A percentile compares a stretch with the other conserved stretches of the same genome.
Conservation (phyloP, 2,797 vertebrate species). For the Telmatherina bonti region DNA sequence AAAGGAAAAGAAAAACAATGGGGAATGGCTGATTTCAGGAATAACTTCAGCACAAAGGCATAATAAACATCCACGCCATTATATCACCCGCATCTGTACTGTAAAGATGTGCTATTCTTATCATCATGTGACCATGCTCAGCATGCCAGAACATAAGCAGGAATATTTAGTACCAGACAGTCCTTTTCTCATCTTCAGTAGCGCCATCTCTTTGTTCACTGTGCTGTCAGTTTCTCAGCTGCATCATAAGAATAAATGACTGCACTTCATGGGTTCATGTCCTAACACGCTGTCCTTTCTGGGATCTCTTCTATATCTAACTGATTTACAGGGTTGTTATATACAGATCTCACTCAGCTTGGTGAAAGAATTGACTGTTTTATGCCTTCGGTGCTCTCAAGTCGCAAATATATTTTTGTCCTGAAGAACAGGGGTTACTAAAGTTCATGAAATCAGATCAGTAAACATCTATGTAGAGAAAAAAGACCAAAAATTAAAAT, state of each 20-base stretch:
- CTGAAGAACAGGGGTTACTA: neutral
- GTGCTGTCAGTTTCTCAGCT: neutral
- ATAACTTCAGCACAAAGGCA: constrained; percentile 10
- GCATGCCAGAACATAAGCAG: neutral
- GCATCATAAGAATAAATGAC: neutral
- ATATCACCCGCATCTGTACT: constrained; percentile 11
- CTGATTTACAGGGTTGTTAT: neutral
- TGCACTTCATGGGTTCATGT: neutral
- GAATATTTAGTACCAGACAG: neutral
- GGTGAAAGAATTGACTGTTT: neutral
- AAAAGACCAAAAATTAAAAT: neutral
- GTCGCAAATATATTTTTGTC: neutral
- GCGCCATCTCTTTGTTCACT: neutral
- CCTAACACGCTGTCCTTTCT: neutral
- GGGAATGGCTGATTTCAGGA: constrained; percentile 30
- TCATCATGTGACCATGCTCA: constrained; percentile 13
- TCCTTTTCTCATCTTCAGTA: neutral
- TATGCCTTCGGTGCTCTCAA: neutral
- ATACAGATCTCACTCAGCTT: neutral
- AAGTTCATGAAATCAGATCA: neutral
- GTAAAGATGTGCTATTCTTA: constrained; percentile 18
- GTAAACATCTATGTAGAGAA: neutral
- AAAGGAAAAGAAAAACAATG: constrained; percentile 6
- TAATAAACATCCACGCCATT: constrained; percentile 27
- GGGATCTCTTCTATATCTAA: neutral